These are phyloP conservation scores for Papilio helenus DNA, from an alignment of 1,140 invertebrate species.

Conservation along the genomic window DNA sequence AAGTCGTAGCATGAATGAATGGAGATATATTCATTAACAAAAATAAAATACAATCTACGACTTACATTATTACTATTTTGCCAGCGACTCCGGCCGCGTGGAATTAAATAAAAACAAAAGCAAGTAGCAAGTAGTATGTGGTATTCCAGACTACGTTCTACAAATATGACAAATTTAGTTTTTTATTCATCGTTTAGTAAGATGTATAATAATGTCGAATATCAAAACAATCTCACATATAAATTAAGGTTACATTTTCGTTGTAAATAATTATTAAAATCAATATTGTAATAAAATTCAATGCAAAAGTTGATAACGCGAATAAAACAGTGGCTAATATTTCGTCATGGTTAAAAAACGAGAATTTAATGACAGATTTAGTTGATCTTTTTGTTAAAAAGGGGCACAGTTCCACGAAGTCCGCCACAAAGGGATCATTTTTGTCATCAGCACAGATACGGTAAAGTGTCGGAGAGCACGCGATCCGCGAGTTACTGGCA, in stretches of 20 bases:
- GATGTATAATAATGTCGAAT: no score
- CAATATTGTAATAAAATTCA: not conserved
- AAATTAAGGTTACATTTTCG: no score
- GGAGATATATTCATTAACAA: not conserved
- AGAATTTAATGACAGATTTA: slow-evolving; percentile 6
- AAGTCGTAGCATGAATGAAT: not conserved
- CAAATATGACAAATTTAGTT: no score
- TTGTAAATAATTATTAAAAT: not conserved
- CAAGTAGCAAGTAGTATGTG: no score
- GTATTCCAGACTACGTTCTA: no score
- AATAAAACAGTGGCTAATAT: not conserved
- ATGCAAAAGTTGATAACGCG: not conserved
- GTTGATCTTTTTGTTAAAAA: slow-evolving; percentile 3
- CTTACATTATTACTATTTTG: not conserved
- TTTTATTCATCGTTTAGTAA: no score
- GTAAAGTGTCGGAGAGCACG: slow-evolving; percentile 49
- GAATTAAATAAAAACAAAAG: no score
- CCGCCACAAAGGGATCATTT: slow-evolving; percentile 43
- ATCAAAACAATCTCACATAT: no score
- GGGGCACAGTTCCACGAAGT: slow-evolving; percentile 42
- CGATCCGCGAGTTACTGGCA: slow-evolving; percentile 52
- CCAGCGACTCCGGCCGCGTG: no score
- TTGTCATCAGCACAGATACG: slow-evolving; percentile 43
- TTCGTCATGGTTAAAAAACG: slow-evolving; percentile 14
- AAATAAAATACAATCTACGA: not conserved